A percentile compares a stretch with the other conserved stretches of the same genome.
phyloP scores from a whole-genome alignment of 2,113 vertebrate species.

The Paedocypris sp. region DNA sequence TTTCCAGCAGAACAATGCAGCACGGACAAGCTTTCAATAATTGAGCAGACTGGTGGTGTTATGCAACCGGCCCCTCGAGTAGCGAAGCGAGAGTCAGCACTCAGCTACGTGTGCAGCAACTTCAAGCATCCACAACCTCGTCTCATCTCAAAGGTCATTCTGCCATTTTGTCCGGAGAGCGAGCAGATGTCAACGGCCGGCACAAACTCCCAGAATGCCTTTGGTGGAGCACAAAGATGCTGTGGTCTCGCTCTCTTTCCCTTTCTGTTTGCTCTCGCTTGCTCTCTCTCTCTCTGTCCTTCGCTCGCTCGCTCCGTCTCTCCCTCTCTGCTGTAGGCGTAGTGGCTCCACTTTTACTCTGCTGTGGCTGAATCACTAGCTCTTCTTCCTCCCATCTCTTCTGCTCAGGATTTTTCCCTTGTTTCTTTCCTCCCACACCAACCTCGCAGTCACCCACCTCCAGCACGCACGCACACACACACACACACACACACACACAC shows the following conservation, averaged over 20 bases:
- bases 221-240: background rate
- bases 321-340: constrained; percentile 9
- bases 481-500: background rate
- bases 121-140: background rate
- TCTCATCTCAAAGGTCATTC: background rate
- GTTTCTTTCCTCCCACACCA: constrained; percentile 48
- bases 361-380: constrained; percentile 21
- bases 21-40: constrained; percentile 44
- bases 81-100: constrained; percentile 11
- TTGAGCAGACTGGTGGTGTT: constrained; percentile 42
- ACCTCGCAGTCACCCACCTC: constrained; percentile 44
- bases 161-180: constrained; percentile 19
- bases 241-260: background rate
- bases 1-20: constrained; percentile 42
- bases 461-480: constrained; percentile 5
- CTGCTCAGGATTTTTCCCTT: constrained; percentile 13
- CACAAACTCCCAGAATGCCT: constrained; percentile 19
- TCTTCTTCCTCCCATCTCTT: constrained; percentile 15
- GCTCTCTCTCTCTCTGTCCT: background rate
- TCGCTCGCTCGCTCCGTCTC: background rate
- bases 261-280: background rate
- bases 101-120: too few species aligned
- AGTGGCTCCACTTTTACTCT: constrained; percentile 1
- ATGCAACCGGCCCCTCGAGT: constrained; percentile 25
- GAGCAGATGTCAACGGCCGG: constrained; percentile 31